These are phyloP conservation scores for Hypena proboscidalis DNA, from an alignment of 2,888 invertebrate species.

Conservation along the genomic window DNA sequence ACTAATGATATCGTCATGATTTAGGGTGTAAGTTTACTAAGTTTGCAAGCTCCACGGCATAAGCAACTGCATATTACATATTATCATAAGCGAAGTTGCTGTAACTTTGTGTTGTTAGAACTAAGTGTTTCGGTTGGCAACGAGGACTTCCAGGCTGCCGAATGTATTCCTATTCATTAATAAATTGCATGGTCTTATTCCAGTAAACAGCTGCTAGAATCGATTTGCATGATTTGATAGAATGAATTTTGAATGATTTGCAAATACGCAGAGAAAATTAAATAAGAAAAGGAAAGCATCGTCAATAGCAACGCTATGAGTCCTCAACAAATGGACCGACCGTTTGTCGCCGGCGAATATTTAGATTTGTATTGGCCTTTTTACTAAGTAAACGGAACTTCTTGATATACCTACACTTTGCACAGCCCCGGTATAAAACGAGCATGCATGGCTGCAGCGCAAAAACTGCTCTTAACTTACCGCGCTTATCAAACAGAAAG, in stretches of 20 bases:
- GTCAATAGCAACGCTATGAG: slow-evolving; percentile 47
- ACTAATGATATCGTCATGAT: background rate
- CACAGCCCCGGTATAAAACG: background rate
- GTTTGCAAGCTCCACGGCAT: background rate
- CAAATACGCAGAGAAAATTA: slow-evolving; percentile 38
- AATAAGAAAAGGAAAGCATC: slow-evolving; percentile 44
- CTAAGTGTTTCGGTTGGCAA: too few species aligned
- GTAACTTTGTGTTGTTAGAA: too few species aligned
- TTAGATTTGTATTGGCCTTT: slow-evolving; percentile 64
- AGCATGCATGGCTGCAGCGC: slow-evolving; percentile 4
- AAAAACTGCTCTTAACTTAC: slow-evolving; percentile 2
- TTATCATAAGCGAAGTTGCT: too few species aligned
- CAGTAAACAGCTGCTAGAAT: too few species aligned
- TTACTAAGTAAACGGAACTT: slow-evolving; percentile 51
- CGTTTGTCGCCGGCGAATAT: slow-evolving; percentile 54
- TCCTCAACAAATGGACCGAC: slow-evolving; percentile 72
- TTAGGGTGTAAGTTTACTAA: background rate
- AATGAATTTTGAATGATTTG: slow-evolving; percentile 14
- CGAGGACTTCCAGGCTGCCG: too few species aligned
- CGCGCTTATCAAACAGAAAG: slow-evolving; percentile 2
- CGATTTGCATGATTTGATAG: too few species aligned
- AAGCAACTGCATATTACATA: too few species aligned
- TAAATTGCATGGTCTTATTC: too few species aligned
- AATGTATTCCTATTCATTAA: too few species aligned
- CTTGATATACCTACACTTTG: slow-evolving; percentile 31